Evolutionary conservation across 2,113 vertebrate genomes (phyloP).

Genomic region (Syngnathus floridae): DNA sequence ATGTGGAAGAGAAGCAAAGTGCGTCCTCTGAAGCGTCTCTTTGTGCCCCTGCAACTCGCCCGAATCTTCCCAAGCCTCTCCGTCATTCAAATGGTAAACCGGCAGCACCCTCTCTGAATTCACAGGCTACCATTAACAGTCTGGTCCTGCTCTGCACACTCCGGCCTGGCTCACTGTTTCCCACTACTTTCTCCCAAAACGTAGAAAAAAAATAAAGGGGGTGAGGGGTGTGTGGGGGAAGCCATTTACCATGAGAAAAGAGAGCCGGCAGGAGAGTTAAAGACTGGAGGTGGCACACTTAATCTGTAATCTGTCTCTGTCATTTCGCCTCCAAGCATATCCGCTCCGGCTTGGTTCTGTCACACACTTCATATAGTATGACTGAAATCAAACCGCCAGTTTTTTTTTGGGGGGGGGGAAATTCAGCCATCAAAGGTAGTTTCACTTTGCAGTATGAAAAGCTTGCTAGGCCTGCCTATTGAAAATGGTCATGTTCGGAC

Average conservation of each 20-base stretch:
- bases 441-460: neutral
- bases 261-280: conserved; percentile 51
- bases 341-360: conserved; percentile 21
- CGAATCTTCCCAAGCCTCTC: conserved; percentile 64
- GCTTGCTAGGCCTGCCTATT: neutral
- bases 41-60: conserved; percentile 50
- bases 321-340: conserved; percentile 47
- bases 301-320: conserved; percentile 66
- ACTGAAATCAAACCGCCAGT: neutral
- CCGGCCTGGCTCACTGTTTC: conserved; percentile 71
- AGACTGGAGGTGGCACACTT: conserved; percentile 64
- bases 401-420: neutral
- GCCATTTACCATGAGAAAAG: conserved; percentile 66
- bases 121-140: conserved; percentile 70
- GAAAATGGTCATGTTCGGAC: neutral
- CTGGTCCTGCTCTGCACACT: conserved; percentile 61
- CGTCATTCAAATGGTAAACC: conserved; percentile 68
- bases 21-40: conserved; percentile 58
- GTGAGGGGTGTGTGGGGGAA: conserved; percentile 32
- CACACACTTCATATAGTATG: neutral
- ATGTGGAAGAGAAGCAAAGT: conserved; percentile 53
- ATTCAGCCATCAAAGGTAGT: neutral
- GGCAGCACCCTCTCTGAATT: conserved; percentile 66
- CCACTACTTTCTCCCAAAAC: conserved; percentile 64
- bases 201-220: neutral